A percentile compares a stretch with the other conserved stretches of the same genome.
Evolutionary conservation across 2,888 invertebrate species (phyloP).

Genomic region (Brachyptera putata): DNA sequence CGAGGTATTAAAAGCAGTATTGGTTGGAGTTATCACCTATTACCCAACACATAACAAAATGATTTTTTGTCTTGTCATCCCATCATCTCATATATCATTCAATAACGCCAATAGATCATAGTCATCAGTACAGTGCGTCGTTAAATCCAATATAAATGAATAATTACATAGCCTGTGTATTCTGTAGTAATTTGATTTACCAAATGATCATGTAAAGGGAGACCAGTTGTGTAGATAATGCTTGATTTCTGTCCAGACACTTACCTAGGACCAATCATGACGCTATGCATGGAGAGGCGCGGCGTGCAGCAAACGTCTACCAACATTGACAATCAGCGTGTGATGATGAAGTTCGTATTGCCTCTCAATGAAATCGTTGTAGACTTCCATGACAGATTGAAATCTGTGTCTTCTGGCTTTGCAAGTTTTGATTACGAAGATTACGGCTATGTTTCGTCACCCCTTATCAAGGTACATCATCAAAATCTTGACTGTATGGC

Average conservation of each 20-base stretch:
- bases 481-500: too few species aligned
- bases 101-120: too few species aligned
- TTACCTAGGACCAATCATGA: conserved; percentile 65
- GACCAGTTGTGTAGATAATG: not conserved
- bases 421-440: conserved; percentile 94
- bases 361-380: conserved; percentile 91
- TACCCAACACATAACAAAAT: too few species aligned
- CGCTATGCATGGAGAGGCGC: conserved; percentile 70
- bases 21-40: too few species aligned
- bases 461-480: conserved; percentile 73
- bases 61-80: too few species aligned
- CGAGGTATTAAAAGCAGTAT: too few species aligned
- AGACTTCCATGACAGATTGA: conserved; percentile 91
- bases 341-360: conserved; percentile 76
- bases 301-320: conserved; percentile 64
- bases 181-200: too few species aligned
- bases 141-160: too few species aligned
- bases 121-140: too few species aligned
- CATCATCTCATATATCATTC: too few species aligned
- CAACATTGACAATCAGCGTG: conserved; percentile 76
- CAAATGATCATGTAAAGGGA: too few species aligned
- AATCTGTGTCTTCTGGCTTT: conserved; percentile 88
- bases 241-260: conserved; percentile 45
- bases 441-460: conserved; percentile 68
- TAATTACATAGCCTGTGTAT: too few species aligned